Evolutionary conservation across 2,888 invertebrate species (phyloP), one percentile per base, ranked within the genome.

Genomic region (Drosophila falleni): DNA sequence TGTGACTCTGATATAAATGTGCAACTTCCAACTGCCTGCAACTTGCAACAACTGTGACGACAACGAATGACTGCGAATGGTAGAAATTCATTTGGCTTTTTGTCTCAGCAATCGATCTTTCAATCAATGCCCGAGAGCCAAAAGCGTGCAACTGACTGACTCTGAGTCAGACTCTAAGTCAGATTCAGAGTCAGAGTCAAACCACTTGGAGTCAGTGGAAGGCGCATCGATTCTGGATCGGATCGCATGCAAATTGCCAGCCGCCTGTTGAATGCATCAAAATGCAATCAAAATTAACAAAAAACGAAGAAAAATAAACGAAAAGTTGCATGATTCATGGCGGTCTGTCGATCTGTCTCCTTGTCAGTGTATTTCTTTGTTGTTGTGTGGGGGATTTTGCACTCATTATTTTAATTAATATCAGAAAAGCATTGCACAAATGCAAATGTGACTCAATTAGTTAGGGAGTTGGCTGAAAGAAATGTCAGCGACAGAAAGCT

Each of bases 211-310:
- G 54, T 44, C 19, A 16, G 58, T 58, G 47, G 35, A 58, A 47
- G 44, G 31, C 37, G 68, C 74, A 69, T 56, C 55, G 79, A 78
- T 79, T 44, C 58, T 55, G 63, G 69, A 62, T 60, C 64, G 71
- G 42, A 75, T 79, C 60, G 74, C 64, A 83, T 88, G 83, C 78
- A 83, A 83, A 86, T 86, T 80, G 71, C 67, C 66, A 53, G 63
- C 69, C 62, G 54, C 58, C 44, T 60, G 67, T 54, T 71, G 77
- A 88, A 84, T 88, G 88, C 90, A 90, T 87, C 90, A 90, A 89
- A 89, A 89, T 90, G 86, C 89, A 89, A 89, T 89, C 89, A 89
- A 89, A 89, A 87, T 90, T 89, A 90, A 83, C 74, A 64, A 80
- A 15, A 26, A 16, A 19, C n/a, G 49, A 47, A 51, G 3, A 15